A percentile compares a stretch with the other conserved stretches of the same genome.
phyloP scores from a whole-genome alignment of 1,140 invertebrate species.

The Drosophila micromelanica region DNA sequence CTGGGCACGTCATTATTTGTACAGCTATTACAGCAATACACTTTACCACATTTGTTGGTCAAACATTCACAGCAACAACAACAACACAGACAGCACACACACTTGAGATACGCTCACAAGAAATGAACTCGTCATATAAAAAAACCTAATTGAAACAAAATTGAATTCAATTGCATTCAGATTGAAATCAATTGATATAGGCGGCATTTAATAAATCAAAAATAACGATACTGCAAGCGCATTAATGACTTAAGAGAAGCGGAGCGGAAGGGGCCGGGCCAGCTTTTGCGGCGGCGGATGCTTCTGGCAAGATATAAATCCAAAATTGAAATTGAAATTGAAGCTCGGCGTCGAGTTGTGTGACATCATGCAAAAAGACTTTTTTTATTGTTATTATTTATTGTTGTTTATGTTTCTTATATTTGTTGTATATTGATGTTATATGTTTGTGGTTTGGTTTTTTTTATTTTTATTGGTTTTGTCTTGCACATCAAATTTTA shows the following conservation, averaged over 20 bases:
- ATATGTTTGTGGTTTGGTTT: not conserved
- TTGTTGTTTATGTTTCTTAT: not conserved
- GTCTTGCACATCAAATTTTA: not conserved
- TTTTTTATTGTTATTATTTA: constrained; percentile 16
- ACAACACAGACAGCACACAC: constrained; percentile 8
- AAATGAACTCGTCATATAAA: constrained; percentile 78
- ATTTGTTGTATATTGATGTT: not conserved
- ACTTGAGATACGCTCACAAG: constrained; percentile 38
- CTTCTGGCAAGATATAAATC: constrained; percentile 33
- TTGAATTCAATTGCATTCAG: constrained; percentile 57
- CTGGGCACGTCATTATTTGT: constrained; percentile 56
- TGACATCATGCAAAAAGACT: constrained; percentile 50
- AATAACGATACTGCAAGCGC: constrained; percentile 41
- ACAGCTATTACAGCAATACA: constrained; percentile 52
- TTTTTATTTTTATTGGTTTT: not conserved
- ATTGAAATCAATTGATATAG: constrained; percentile 53
- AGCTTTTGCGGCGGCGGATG: not conserved
- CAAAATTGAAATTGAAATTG: constrained; percentile 44
- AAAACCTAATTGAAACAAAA: constrained; percentile 69
- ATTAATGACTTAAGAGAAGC: constrained; percentile 11
- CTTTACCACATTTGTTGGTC: constrained; percentile 52
- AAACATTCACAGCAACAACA: constrained; percentile 30
- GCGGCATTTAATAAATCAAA: constrained; percentile 53
- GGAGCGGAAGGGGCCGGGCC: not conserved
- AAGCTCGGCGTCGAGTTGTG: constrained; percentile 20